Conservation (phyloP, 1,140 invertebrate species). For the Bombus cullumanus region DNA sequence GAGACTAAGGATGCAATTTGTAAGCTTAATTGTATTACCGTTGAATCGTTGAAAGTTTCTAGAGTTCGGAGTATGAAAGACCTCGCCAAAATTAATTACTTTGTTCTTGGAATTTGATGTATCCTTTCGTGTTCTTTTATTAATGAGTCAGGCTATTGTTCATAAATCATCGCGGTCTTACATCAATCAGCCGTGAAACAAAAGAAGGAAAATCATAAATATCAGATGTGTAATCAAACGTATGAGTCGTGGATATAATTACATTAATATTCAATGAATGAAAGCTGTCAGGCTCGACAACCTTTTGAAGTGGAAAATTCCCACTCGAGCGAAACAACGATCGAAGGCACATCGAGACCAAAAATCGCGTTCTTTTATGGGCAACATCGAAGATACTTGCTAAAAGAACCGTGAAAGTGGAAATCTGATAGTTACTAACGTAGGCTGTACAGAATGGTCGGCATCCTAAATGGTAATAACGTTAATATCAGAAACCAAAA, state of each 20-base stretch:
- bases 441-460: too few relatives aligned
- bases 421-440: too few relatives aligned
- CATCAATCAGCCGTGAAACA: background rate
- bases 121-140: background rate
- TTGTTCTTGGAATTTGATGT: background rate
- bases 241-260: background rate
- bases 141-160: background rate
- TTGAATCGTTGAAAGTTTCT: slow-evolving; percentile 5
- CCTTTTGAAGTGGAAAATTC: too few relatives aligned
- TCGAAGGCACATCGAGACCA: too few relatives aligned
- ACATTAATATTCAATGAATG: background rate
- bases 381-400: too few relatives aligned
- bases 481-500: too few relatives aligned
- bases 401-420: too few relatives aligned
- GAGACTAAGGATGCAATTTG: background rate
- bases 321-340: too few relatives aligned
- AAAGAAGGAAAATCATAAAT: background rate
- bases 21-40: slow-evolving; percentile 13
- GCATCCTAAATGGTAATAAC: too few relatives aligned
- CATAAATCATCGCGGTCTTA: background rate
- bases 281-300: too few relatives aligned
- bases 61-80: background rate
- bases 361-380: too few relatives aligned
- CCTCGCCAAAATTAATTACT: background rate
- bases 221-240: background rate